Base-by-base conservation (phyloP, 2,113 vertebrate genomes). In the Ophiodon elongatus region DNA sequence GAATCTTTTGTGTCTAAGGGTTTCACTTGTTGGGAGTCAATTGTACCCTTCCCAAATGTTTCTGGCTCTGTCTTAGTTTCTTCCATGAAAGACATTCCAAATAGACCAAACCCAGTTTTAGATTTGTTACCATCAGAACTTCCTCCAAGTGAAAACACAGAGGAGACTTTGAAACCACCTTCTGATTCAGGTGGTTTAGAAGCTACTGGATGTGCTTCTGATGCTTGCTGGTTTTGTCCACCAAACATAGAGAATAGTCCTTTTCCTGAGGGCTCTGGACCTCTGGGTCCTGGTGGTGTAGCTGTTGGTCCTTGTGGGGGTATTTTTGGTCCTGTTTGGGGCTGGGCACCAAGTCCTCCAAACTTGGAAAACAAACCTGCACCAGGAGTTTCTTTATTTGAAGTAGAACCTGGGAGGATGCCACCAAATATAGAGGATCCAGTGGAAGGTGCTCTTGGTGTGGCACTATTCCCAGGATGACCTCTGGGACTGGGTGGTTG, bases 31-130 rank as follows among this genome's bases (percentile, higher is more conserved):
- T 82, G 73, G 4, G 23, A 45, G 8, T 17, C 17, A 75, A 31
- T 27, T 7, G 80, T 80, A 0, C 76, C 83, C 35, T 82, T 85
- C 25, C 27, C 33, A 67, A 0, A 37, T 83, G 60, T 80, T 69
- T 91, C 86, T 76, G 82, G 19, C 73, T 91, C 80, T 39, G 95
- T 79, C 60, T 95, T 95, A 4, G 95, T 95, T 83, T 97, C 96
- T 79, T 97, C 96, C 85, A 95, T 90, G 80, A 97, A 96, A 4
- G 97, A 93, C 86, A 96, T 93, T 87, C 78, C 95, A 89, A 98
- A 96, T 25, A 97, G 93, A 57, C 95, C 95, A 91, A 97, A 96
- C 11, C 92, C 97, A 76, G 64, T 95, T 92, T 96, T 95, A 25
- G 85, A n/a, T 75, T 92, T 96, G 75, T 95, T 96, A 77, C 91